phyloP scores from a whole-genome alignment of 2,113 vertebrate genomes.

The Grammomys surdaster region DNA sequence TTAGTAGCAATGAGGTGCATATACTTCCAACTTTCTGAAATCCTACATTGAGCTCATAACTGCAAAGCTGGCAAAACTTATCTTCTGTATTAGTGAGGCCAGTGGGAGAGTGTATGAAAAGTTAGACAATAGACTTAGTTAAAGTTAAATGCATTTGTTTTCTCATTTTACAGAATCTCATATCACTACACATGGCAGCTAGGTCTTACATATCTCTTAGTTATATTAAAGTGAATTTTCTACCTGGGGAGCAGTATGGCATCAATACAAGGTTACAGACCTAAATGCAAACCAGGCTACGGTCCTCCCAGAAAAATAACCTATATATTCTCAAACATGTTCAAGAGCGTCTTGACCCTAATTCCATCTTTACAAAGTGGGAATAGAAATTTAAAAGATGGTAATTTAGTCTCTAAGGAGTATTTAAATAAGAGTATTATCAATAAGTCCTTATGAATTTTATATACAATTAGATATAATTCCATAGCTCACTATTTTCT shows the following conservation, averaged over 20 bases:
- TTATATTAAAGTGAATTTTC: slow-evolving; percentile 7
- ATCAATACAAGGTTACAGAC: neutral
- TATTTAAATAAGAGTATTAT: neutral
- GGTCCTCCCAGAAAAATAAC: neutral
- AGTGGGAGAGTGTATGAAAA: neutral
- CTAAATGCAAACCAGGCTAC: neutral
- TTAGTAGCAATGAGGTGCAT: neutral
- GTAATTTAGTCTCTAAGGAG: neutral
- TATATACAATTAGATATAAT: neutral
- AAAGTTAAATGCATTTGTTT: neutral
- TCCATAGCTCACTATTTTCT: neutral
- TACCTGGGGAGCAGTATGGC: neutral
- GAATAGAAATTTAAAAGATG: neutral
- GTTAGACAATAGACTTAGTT: neutral
- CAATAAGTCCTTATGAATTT: slow-evolving; percentile 24
- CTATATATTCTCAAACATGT: neutral
- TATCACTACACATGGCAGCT: neutral
- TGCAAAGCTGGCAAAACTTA: neutral
- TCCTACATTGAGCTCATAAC: neutral
- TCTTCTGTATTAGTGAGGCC: neutral
- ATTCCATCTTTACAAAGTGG: neutral
- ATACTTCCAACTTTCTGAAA: neutral
- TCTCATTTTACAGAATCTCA: neutral
- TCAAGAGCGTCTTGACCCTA: neutral
- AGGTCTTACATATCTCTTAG: neutral